Conservation (phyloP, 2,888 invertebrate genomes). For the Caenorhabditis doughertyi region DNA sequence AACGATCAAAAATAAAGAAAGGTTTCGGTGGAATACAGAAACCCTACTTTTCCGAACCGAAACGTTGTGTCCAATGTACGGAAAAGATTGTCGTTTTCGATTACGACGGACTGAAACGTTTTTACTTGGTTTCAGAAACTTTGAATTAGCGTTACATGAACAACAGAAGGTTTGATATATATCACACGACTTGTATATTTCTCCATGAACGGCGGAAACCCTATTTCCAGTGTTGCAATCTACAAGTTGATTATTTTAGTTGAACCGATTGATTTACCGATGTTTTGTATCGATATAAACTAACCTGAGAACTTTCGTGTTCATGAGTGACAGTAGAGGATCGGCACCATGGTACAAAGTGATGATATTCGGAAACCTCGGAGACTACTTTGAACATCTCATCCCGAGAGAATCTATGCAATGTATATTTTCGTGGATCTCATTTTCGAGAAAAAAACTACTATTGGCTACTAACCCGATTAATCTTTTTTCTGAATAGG, state of each 20-base stretch:
- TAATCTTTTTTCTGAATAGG: constrained; percentile 75
- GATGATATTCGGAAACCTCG: constrained; percentile 75
- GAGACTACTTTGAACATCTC: constrained; percentile 80
- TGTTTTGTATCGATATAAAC: background rate
- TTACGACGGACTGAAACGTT: constrained; percentile 90
- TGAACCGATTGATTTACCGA: too few species aligned
- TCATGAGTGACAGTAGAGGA: constrained; percentile 66
- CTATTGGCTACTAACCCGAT: constrained; percentile 70
- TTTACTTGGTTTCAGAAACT: too few species aligned
- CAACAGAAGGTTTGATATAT: constrained; percentile 76
- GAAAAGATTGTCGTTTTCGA: constrained; percentile 90
- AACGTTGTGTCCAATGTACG: constrained; percentile 92
- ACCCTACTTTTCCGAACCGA: constrained; percentile 90
- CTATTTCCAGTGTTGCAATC: constrained; percentile 76
- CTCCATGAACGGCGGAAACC: constrained; percentile 78
- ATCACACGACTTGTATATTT: constrained; percentile 79
- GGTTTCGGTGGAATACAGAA: too few species aligned
- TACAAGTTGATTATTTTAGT: background rate
- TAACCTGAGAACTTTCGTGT: constrained; percentile 61
- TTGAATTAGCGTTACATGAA: constrained; percentile 76
- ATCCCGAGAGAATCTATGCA: constrained; percentile 78
- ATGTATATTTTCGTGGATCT: too few species aligned
- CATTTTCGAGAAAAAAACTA: too few species aligned
- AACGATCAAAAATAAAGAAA: background rate
- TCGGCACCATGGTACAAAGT: constrained; percentile 80